Conservation (phyloP, 2,797 vertebrate genomes). For the Lagocephalus sceleratus region DNA sequence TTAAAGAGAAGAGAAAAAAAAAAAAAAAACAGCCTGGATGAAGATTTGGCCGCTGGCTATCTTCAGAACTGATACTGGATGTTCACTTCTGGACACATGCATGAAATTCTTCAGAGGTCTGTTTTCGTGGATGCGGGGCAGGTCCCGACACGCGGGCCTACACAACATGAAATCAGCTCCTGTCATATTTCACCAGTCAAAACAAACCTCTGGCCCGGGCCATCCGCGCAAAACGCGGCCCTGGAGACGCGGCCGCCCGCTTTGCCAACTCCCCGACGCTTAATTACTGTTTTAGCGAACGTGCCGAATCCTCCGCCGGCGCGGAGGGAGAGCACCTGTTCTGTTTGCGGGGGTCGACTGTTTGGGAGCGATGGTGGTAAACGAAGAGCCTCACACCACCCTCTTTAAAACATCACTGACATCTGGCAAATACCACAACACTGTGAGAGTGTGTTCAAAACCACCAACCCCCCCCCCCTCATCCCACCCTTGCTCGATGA, state of each 20-base stretch:
- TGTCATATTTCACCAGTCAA: constrained; percentile 4
- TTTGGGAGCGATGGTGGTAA: constrained; percentile 21
- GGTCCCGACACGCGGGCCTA: not conserved
- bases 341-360: not conserved
- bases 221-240: not conserved
- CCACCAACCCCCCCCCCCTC: constrained; percentile 22
- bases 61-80: not conserved
- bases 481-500: constrained; percentile 14
- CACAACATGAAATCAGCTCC: constrained; percentile 1
- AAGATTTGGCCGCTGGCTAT: not conserved
- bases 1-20: too few relatives aligned
- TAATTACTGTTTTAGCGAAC: not conserved
- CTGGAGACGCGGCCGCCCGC: not conserved
- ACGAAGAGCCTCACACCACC: constrained; percentile 40
- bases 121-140: not conserved
- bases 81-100: not conserved
- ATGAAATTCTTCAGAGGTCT: not conserved
- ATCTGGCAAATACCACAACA: constrained; percentile 75
- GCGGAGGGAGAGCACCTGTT: constrained; percentile 32
- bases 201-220: not conserved
- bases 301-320: not conserved
- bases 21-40: not conserved
- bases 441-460: constrained; percentile 39
- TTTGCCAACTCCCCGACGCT: not conserved
- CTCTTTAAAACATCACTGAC: constrained; percentile 66